Base-by-base conservation (phyloP, 2,113 vertebrate genomes). In the Craseonycteris thonglongyai region DNA sequence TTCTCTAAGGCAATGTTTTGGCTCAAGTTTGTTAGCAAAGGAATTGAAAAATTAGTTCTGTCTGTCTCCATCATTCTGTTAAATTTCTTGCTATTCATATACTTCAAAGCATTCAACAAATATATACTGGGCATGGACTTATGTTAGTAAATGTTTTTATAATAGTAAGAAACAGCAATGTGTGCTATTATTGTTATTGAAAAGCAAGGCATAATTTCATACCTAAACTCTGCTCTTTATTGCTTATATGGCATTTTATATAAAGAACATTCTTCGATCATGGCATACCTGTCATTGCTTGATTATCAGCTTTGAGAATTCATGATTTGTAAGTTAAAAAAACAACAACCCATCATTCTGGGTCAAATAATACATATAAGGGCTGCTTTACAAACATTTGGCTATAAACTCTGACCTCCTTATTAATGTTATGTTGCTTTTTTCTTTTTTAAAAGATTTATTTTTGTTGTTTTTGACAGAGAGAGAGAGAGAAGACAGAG, bases 371-470 rank as follows among this genome's bases (percentile, higher is more conserved):
- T 84, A 75, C 65, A 92, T 28, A 65, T 7, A 30, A 88, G 56
- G 42, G 38, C 74, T 86, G 33, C 56, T 94, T 96, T 96, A 79
- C 61, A 97, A 94, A 94, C 56, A 78, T 93, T 95, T 94, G 93
- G 90, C 71, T 86, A 51, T 76, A 56, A 79, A 94, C 87, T 83
- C 89, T 90, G 83, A 89, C 61, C 49, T 76, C 65, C 61, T 95
- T 66, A 93, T 93, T 96, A 79, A 84, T 56, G 40, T 90, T 88
- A 95, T 83, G 91, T 96, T 93, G 83, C 72, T 96, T 81, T n/a
- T n/a, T n/a, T n/a, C n/a, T n/a, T n/a, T n/a, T n/a, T n/a, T n/a
- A n/a, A n/a, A n/a, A n/a, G n/a, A n/a, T n/a, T n/a, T n/a, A n/a
- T n/a, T n/a, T n/a, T n/a, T n/a, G n/a, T n/a, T n/a, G n/a, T n/a